Percentiles rank a stretch among this genome's conserved stretches.
Evolutionary conservation across 2,797 vertebrate genomes (phyloP).

Genomic region (Onychomys arenicola): DNA sequence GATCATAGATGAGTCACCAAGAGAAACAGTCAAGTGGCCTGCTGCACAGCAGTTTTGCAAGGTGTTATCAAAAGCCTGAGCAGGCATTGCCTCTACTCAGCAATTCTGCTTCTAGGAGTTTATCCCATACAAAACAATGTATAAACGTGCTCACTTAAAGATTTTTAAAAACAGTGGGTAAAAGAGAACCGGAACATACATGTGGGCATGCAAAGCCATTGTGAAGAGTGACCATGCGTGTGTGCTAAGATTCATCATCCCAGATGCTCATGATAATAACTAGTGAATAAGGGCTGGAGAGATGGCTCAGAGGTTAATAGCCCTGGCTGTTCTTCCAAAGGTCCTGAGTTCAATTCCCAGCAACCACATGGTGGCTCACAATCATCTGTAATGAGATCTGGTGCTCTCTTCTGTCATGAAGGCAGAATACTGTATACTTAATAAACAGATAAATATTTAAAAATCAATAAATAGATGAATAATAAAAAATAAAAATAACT

Average conservation of each 20-base stretch:
- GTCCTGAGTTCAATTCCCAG: too few relatives aligned
- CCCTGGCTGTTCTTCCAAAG: too few relatives aligned
- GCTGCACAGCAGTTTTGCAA: not conserved
- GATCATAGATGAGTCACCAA: too few relatives aligned
- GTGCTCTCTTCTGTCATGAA: too few relatives aligned
- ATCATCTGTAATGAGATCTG: too few relatives aligned
- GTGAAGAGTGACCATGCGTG: not conserved
- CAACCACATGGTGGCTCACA: too few relatives aligned
- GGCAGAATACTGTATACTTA: too few relatives aligned
- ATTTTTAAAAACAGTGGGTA: not conserved
- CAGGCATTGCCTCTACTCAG: not conserved
- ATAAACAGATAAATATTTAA: too few relatives aligned
- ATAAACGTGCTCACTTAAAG: not conserved
- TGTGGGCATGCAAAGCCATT: not conserved
- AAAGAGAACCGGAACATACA: conserved; percentile 6
- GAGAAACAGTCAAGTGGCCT: not conserved
- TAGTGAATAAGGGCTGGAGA: too few relatives aligned
- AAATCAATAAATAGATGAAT: too few relatives aligned
- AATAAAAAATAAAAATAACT: too few relatives aligned
- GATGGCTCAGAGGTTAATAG: too few relatives aligned
- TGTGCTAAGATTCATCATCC: not conserved
- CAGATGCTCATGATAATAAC: not conserved
- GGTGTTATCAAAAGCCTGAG: not conserved
- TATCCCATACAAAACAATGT: not conserved
- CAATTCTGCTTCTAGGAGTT: not conserved